These are phyloP conservation scores for Bubo blakistoni DNA, from an alignment of 2,113 vertebrate species.

Conservation along the genomic window DNA sequence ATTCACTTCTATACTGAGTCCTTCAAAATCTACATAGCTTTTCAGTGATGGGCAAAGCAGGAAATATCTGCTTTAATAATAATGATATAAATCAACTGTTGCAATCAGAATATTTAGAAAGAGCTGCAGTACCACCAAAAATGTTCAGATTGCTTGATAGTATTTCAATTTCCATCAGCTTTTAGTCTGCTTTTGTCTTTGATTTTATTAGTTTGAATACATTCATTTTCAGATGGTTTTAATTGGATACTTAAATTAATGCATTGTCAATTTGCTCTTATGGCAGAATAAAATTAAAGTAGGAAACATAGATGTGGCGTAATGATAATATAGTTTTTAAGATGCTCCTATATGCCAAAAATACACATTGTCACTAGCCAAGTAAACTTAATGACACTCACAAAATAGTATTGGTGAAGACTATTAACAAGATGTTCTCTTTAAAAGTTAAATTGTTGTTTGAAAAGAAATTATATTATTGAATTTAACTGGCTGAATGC, in stretches of 20 bases:
- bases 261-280: conserved; percentile 66
- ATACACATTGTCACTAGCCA: conserved; percentile 11
- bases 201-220: conserved; percentile 53
- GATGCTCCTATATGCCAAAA: conserved; percentile 47
- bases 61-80: background rate
- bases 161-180: conserved; percentile 54
- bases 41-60: background rate
- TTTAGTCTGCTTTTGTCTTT: conserved; percentile 59
- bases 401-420: conserved; percentile 39
- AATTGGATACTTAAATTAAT: conserved; percentile 72
- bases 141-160: conserved; percentile 37
- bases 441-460: conserved; percentile 54
- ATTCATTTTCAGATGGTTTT: conserved; percentile 62
- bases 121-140: background rate
- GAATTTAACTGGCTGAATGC: conserved; percentile 18
- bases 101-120: background rate
- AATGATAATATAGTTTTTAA: conserved; percentile 44
- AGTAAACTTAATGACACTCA: conserved; percentile 53
- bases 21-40: background rate
- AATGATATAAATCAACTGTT: background rate
- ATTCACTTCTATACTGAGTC: background rate
- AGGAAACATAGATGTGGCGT: conserved; percentile 41
- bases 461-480: conserved; percentile 37
- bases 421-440: conserved; percentile 68
- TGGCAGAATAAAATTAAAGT: conserved; percentile 61